These are phyloP conservation scores for Bergia sp. DNA, from an alignment of 92 coral and sea anemone genomes.

Conservation along the genomic window DNA sequence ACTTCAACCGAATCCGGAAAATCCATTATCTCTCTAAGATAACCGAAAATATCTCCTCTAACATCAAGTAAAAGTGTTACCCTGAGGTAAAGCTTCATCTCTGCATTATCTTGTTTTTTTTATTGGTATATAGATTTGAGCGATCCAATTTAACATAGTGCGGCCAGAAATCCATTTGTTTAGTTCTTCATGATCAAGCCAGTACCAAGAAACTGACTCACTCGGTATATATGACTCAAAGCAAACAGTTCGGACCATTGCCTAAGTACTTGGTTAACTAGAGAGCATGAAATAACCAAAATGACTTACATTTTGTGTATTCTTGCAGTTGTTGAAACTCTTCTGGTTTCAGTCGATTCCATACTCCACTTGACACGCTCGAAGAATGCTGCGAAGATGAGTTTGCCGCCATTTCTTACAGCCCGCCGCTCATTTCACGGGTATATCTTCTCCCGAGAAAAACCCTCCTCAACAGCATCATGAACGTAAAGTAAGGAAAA, in stretches of 20 bases:
- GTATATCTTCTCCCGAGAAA: constrained; percentile 38
- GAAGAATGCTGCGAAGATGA: constrained; percentile 65
- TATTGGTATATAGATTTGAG: constrained; percentile 35
- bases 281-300: constrained; percentile 48
- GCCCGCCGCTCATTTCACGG: constrained; percentile 33
- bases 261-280: constrained; percentile 62
- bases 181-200: background rate
- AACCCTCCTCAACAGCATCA: constrained; percentile 48
- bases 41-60: constrained; percentile 19
- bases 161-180: constrained; percentile 10
- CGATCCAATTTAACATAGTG: constrained; percentile 21
- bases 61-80: constrained; percentile 36
- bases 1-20: constrained; percentile 37
- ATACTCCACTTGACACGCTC: constrained; percentile 86
- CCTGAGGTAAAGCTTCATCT: constrained; percentile 41
- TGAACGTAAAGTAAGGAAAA: constrained; percentile 60
- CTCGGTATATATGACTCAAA: background rate
- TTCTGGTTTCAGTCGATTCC: constrained; percentile 96
- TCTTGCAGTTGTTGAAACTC: constrained; percentile 99
- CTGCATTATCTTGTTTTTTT: constrained; percentile 31
- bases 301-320: constrained; percentile 97
- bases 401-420: constrained; percentile 71
- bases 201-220: background rate
- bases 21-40: constrained; percentile 26
- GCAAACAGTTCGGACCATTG: constrained; percentile 22